A percentile compares a stretch with the other conserved stretches of the same genome.
phyloP scores from a whole-genome alignment of 2,113 vertebrate species.

The Pleuronectes platessa region DNA sequence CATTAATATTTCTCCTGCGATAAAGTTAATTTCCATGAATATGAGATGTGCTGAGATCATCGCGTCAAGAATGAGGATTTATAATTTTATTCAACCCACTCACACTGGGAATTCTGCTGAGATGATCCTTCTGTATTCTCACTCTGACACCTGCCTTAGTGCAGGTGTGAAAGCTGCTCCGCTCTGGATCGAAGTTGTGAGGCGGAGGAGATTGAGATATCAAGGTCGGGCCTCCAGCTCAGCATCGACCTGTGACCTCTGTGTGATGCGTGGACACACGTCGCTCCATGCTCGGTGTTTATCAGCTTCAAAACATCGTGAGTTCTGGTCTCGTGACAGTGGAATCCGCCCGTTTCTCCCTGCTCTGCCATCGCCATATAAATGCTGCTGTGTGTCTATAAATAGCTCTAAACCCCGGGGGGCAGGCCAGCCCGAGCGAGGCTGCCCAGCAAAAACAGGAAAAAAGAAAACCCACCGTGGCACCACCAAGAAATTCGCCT shows the following conservation, averaged over 20 bases:
- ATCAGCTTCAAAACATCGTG: not conserved
- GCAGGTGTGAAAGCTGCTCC: too few relatives aligned
- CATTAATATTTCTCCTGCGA: too few relatives aligned
- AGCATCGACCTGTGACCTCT: too few relatives aligned
- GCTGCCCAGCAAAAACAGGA: slow-evolving; percentile 53
- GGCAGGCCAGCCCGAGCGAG: slow-evolving; percentile 48
- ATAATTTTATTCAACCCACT: too few relatives aligned
- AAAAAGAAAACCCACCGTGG: slow-evolving; percentile 20
- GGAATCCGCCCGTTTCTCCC: slow-evolving; percentile 43
- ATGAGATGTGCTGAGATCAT: too few relatives aligned
- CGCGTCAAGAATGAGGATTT: too few relatives aligned
- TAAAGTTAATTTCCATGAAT: too few relatives aligned
- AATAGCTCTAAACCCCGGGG: slow-evolving; percentile 62
- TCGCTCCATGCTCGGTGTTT: not conserved
- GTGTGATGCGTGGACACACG: not conserved
- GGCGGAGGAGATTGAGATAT: not conserved
- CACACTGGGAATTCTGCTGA: too few relatives aligned
- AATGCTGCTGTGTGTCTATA: slow-evolving; percentile 60
- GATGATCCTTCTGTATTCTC: too few relatives aligned
- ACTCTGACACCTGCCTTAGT: too few relatives aligned
- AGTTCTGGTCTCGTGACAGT: slow-evolving; percentile 28
- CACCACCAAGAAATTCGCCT: slow-evolving; percentile 36
- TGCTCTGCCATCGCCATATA: slow-evolving; percentile 42
- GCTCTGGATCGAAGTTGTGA: too few relatives aligned
- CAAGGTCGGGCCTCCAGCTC: slow-evolving; percentile 15